Base-by-base conservation (phyloP, 1,140 invertebrate genomes). In the Bombus fervidus region DNA sequence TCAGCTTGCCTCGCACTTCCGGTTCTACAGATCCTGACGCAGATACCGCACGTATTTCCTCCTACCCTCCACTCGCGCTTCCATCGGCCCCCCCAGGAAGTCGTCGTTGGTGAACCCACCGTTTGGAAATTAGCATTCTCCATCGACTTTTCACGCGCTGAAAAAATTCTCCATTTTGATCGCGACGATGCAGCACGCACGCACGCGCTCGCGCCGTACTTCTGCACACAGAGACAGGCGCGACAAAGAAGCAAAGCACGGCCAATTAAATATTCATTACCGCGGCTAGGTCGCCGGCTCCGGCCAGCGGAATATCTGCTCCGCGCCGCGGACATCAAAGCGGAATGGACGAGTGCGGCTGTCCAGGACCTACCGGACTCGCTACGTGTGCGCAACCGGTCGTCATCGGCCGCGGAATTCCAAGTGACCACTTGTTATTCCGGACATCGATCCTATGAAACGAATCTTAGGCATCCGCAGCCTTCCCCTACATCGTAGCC, bases 181-280 rank as follows among this genome's bases (percentile, higher is more conserved):
- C 75, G 47, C 47, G 18, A 53, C 47, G 47, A 22, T 22, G 75
- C 74, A 69, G 25, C 47, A 64, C 34, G 62, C 81, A 69, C n/a
- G 28, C 34, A 72, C 64, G 68, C 25, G 59, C 31, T 8, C 47
- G 1, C 47, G 18, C 47, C 18, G 47, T 2, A 6, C 22, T 8
- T 53, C 18, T 22, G 28, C n/a, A 57, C 62, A 31, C 68, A 53
- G 3, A 18, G 1, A 31, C 13, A 31, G 31, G 15, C 64, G n/a
- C 31, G 22, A 62, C 59, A 13, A 34, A 64, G 64, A 41, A 2
- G 41, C 34, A 12, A 62, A 43, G 39, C 62, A 74, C 71, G 83
- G 41, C 64, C 79, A 81, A 83, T 90, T 85, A 90, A 91, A 86
- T 91, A 91, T 91, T 91, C 85, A 91, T 91, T 87, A 78, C 84